Evolutionary conservation across 1,140 invertebrate species (phyloP).

Genomic region (Epicauta chinensis): DNA sequence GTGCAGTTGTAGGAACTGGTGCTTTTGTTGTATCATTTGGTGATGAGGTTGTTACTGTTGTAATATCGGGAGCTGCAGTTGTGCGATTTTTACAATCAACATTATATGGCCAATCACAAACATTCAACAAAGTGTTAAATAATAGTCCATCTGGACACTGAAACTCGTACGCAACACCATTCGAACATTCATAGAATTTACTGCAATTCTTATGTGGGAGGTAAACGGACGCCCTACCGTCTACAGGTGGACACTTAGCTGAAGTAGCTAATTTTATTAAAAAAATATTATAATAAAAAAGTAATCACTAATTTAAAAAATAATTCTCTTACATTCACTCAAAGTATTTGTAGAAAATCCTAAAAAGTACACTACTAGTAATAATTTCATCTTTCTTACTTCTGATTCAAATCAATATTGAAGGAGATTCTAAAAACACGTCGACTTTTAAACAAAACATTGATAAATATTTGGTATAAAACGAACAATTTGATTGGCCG

Average conservation of each 20-base stretch:
- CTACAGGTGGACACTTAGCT: conserved; percentile 1
- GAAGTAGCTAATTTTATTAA: not conserved
- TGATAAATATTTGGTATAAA: too few species aligned
- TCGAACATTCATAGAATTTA: conserved; percentile 52
- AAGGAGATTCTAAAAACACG: too few species aligned
- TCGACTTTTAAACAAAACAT: too few species aligned
- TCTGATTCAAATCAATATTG: too few species aligned
- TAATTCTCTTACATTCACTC: not conserved
- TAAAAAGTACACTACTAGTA: not conserved
- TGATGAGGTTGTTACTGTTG: too few species aligned
- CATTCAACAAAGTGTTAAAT: conserved; percentile 38
- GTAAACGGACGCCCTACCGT: conserved; percentile 37
- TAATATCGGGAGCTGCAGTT: too few species aligned
- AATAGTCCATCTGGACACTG: conserved; percentile 36
- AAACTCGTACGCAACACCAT: conserved; percentile 41
- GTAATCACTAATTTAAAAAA: not conserved
- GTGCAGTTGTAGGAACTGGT: too few species aligned
- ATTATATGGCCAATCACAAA: conserved; percentile 39
- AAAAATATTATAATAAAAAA: not conserved
- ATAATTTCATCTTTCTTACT: not conserved
- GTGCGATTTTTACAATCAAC: not conserved
- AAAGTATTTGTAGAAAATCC: not conserved
- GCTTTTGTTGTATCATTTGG: too few species aligned
- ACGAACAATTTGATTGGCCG: too few species aligned
- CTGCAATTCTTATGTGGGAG: conserved; percentile 47